Evolutionary conservation across 2,888 invertebrate species (phyloP).

Genomic region (Drosophila mimica): DNA sequence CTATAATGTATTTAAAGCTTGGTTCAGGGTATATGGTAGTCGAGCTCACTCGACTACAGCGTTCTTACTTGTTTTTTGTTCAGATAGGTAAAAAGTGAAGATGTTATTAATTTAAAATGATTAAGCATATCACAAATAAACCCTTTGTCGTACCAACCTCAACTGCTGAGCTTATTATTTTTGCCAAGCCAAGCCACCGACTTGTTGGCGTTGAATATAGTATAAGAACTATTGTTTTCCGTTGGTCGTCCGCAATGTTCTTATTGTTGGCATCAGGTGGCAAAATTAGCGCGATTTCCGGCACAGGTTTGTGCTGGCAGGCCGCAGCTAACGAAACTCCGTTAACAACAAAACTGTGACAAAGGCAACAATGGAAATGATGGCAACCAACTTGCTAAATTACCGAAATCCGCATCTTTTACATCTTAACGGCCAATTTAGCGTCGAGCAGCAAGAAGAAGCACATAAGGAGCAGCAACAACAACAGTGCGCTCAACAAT

Average conservation of each 20-base stretch:
- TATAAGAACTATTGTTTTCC: neutral
- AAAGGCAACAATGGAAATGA: constrained; percentile 33
- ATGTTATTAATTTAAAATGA: neutral
- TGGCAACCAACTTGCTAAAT: constrained; percentile 68
- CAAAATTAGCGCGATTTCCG: constrained; percentile 77
- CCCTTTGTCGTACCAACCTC: neutral
- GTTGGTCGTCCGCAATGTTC: neutral
- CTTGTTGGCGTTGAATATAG: neutral
- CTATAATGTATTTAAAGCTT: too few species aligned
- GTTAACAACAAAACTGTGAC: constrained; percentile 25
- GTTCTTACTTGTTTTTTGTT: neutral
- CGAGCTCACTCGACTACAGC: too few species aligned
- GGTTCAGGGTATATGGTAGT: too few species aligned
- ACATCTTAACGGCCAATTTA: constrained; percentile 82
- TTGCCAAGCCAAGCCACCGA: neutral
- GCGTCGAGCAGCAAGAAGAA: constrained; percentile 36
- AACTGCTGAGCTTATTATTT: neutral
- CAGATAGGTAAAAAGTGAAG: neutral
- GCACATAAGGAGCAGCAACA: constrained; percentile 23
- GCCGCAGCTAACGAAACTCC: neutral
- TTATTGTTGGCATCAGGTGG: constrained; percentile 51
- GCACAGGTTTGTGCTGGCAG: constrained; percentile 43
- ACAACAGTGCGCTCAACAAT: constrained; percentile 31
- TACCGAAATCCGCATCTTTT: constrained; percentile 73
- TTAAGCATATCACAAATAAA: neutral